A percentile compares a stretch with the other conserved stretches of the same genome.
Evolutionary conservation across 2,888 invertebrate species (phyloP).

Genomic region (Sinodicranocentrus sp.): DNA sequence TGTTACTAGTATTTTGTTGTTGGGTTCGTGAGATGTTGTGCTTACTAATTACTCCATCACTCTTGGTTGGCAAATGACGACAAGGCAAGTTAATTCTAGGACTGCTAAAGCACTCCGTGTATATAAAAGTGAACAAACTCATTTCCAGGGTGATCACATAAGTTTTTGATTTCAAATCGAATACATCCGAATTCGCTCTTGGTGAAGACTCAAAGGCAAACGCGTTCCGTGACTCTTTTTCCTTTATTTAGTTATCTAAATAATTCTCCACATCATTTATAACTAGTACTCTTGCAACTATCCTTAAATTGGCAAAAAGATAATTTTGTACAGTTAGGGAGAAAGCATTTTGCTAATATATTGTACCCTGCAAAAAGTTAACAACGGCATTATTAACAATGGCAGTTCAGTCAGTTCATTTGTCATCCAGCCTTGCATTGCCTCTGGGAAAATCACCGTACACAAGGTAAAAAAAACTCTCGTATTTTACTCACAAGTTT

Average conservation of each 20-base stretch:
- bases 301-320: too few species aligned
- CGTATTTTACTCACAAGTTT: background rate
- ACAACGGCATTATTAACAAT: too few species aligned
- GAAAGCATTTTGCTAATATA: too few species aligned
- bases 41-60: constrained; percentile 16
- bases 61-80: constrained; percentile 3
- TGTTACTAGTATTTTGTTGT: background rate
- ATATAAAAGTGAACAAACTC: background rate
- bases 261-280: too few species aligned
- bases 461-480: background rate
- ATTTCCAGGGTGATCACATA: background rate
- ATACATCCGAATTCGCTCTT: too few species aligned
- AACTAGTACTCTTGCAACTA: too few species aligned
- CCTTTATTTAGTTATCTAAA: background rate
- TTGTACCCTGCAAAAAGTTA: too few species aligned
- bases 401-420: too few species aligned
- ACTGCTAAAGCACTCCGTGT: too few species aligned
- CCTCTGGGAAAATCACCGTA: background rate
- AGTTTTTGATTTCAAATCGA: background rate
- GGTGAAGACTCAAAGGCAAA: too few species aligned
- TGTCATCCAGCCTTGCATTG: background rate
- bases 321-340: too few species aligned
- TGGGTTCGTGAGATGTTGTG: background rate
- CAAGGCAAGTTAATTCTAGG: background rate
- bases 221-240: background rate